Evolutionary conservation across 2,113 vertebrate species (phyloP).

Genomic region (Dipodomys spectabilis): DNA sequence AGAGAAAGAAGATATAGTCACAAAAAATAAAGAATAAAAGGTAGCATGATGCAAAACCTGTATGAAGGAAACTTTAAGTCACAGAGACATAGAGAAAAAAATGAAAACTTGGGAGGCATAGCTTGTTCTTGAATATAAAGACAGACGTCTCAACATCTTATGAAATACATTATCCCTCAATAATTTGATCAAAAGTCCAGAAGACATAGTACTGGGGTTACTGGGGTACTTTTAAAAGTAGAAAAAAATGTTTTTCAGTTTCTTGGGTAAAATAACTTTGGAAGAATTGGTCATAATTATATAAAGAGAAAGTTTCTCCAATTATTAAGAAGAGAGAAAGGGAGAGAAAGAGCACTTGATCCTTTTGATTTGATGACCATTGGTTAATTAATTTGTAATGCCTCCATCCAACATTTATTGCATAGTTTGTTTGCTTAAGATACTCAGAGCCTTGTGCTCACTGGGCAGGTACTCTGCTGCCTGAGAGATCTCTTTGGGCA

Average conservation of each 20-base stretch:
- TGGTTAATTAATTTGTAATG: not conserved
- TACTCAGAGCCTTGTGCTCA: too few species aligned
- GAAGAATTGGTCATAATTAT: not conserved
- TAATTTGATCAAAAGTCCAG: not conserved
- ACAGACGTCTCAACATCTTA: not conserved
- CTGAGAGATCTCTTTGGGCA: too few species aligned
- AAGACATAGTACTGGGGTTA: not conserved
- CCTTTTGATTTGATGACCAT: not conserved
- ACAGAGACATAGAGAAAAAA: not conserved
- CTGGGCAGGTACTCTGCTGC: too few species aligned
- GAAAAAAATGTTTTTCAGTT: not conserved
- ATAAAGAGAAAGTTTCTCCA: not conserved
- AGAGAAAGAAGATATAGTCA: not conserved
- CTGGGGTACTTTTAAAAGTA: not conserved
- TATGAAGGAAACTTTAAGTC: conserved; percentile 5
- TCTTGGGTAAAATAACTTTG: conserved; percentile 2
- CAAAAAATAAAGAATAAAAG: not conserved
- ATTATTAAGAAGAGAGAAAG: not conserved
- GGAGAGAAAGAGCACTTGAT: not conserved
- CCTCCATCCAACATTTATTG: not conserved
- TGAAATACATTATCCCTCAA: not conserved
- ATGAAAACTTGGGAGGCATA: not conserved
- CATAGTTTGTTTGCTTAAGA: too few species aligned
- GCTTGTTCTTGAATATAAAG: not conserved
- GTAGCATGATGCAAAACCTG: not conserved